Evolutionary conservation across 2,113 vertebrate genomes (phyloP), one percentile per base, ranked within the genome.

Genomic region (Siniperca chuatsi): DNA sequence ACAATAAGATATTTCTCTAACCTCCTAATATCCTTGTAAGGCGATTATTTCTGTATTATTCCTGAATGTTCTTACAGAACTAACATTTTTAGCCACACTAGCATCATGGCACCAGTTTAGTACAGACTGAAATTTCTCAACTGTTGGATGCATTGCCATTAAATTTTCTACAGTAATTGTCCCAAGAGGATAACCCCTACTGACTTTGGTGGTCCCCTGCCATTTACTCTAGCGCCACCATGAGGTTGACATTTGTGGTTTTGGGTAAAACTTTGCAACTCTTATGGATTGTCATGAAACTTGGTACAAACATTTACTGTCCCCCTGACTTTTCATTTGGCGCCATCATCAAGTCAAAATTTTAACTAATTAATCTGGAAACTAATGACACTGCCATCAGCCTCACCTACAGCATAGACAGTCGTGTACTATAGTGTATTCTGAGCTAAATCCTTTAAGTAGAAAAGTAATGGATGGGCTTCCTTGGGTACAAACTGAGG

Each of bases 401-500:
- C 52, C n/a, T 44, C 35, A 11, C 3, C 4, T 42, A 8, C 29
- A 25, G 16, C 61, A 11, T 1, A 54, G 15, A 50, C 29, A 46
- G 16, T 1, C 23, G 1, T 15, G n/a, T 25, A 15, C 64, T 18
- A 37, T 2, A 55, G 4, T 33, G 25, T n/a, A 10, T 74, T 73
- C 6, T 8, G 6, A 18, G 12, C 3, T 74, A 81, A 87, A 82
- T 66, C 71, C 57, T 52, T 0, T 66, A 44, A 85, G 64, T 37
- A 69, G n/a, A 58, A 65, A 55, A 13, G 1, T 55, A 67, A 72
- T 60, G 46, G 44, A 57, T 10, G 33, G 60, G 60, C 33, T 12
- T 79, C 69, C 21, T 46, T n/a, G 2, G 62, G 65, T 70, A 68
- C n/a, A 13, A 58, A 79, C 71, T 50, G 80, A 21, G 29, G 11